A percentile compares a stretch with the other conserved stretches of the same genome.
Evolutionary conservation across 2,888 invertebrate genomes (phyloP).

Genomic region (Cataglyphis rosenhaueri): DNA sequence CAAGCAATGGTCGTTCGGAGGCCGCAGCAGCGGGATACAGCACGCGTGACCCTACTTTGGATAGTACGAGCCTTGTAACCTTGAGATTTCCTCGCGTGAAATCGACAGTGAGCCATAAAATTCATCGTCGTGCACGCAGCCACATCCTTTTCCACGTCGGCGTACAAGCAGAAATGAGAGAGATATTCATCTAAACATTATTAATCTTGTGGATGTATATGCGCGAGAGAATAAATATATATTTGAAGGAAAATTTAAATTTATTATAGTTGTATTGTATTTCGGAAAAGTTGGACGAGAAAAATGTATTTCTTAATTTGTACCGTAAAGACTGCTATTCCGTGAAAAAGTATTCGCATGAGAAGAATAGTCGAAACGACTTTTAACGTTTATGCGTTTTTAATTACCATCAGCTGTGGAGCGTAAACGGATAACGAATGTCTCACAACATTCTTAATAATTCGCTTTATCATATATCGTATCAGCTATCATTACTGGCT

Average conservation of each 20-base stretch:
- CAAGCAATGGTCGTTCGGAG: conserved; percentile 31
- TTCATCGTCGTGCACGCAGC: conserved; percentile 17
- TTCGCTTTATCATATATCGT: conserved; percentile 43
- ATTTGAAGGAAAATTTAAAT: neutral
- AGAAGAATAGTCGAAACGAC: neutral
- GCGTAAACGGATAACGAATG: conserved; percentile 15
- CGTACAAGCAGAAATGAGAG: neutral
- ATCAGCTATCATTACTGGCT: conserved; percentile 16
- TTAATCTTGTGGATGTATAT: neutral
- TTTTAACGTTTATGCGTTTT: conserved; percentile 19
- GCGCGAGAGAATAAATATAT: neutral
- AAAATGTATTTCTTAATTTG: conserved; percentile 17
- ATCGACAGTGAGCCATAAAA: conserved; percentile 37
- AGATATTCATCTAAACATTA: neutral
- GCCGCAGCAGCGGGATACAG: conserved; percentile 31
- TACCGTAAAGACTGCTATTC: neutral
- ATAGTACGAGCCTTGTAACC: conserved; percentile 49
- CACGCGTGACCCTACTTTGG: conserved; percentile 56
- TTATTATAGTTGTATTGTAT: neutral
- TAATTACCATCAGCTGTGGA: conserved; percentile 27
- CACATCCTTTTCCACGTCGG: neutral
- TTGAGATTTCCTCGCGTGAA: conserved; percentile 54
- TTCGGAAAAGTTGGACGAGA: neutral
- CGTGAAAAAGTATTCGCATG: neutral
- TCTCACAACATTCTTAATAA: conserved; percentile 39